Evolutionary conservation across 2,888 invertebrate genomes (phyloP).

Genomic region (Orthonychiurus folsomi): DNA sequence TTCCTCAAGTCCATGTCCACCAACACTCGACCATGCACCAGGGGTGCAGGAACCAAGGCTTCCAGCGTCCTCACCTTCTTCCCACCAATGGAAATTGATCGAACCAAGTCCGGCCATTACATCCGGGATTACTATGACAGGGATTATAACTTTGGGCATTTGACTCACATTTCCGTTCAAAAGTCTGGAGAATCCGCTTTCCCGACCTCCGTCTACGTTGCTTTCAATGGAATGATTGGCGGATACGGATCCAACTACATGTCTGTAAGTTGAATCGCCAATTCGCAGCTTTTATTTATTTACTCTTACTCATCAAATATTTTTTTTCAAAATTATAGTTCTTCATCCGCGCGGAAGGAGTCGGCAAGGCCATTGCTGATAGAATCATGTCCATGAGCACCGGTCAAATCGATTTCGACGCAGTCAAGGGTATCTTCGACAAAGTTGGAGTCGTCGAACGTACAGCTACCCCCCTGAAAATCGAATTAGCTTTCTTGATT

Average conservation of each 20-base stretch:
- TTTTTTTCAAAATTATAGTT: conserved; percentile 14
- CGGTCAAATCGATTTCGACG: conserved; percentile 35
- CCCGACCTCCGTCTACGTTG: conserved; percentile 32
- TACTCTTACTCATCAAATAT: too few species aligned
- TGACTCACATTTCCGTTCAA: conserved; percentile 35
- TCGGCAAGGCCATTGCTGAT: conserved; percentile 34
- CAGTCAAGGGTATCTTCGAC: conserved; percentile 30
- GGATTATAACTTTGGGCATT: conserved; percentile 38
- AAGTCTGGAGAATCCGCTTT: conserved; percentile 35
- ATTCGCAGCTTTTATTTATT: neutral
- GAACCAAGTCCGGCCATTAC: conserved; percentile 36
- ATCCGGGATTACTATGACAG: conserved; percentile 37
- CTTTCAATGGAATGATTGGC: conserved; percentile 36
- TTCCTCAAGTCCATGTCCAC: conserved; percentile 26
- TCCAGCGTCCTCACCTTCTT: conserved; percentile 29
- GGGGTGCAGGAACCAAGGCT: conserved; percentile 29
- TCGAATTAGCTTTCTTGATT: conserved; percentile 35
- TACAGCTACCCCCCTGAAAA: conserved; percentile 32
- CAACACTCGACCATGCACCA: conserved; percentile 30
- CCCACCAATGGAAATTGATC: conserved; percentile 29
- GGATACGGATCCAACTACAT: conserved; percentile 35
- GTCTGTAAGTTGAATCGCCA: conserved; percentile 14
- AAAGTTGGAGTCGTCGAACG: conserved; percentile 38
- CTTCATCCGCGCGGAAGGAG: conserved; percentile 38
- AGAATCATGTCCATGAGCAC: conserved; percentile 36